These are phyloP conservation scores for Drosophila grimshawi DNA, from an alignment of 1,140 invertebrate species.

Conservation along the genomic window DNA sequence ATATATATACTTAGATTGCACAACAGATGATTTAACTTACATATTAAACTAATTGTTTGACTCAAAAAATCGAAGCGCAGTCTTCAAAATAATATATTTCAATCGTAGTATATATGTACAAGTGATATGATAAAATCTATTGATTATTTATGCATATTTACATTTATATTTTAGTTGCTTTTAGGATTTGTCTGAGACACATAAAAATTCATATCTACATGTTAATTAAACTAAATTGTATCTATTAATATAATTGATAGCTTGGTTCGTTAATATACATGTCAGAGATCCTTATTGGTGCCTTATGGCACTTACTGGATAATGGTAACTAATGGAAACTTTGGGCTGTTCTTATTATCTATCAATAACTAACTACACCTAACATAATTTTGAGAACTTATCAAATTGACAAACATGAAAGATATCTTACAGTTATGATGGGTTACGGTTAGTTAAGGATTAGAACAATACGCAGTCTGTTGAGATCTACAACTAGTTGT, in stretches of 20 bases:
- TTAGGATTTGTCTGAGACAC: slow-evolving; percentile 10
- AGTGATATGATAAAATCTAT: slow-evolving; percentile 18
- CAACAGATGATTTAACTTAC: slow-evolving; percentile 30
- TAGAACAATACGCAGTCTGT: slow-evolving; percentile 75
- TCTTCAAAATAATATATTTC: slow-evolving; percentile 59
- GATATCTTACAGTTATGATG: neutral
- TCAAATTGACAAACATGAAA: neutral
- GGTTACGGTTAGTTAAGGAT: slow-evolving; percentile 4
- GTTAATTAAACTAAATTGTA: slow-evolving; percentile 5
- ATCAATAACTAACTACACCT: slow-evolving; percentile 7
- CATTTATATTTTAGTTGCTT: slow-evolving; percentile 16
- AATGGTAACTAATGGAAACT: slow-evolving; percentile 60
- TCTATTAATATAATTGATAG: neutral
- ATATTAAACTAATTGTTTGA: slow-evolving; percentile 35
- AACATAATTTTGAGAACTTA: slow-evolving; percentile 57
- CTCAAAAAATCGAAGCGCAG: slow-evolving; percentile 54
- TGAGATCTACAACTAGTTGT: slow-evolving; percentile 73
- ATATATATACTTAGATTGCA: slow-evolving; percentile 23
- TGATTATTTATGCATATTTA: slow-evolving; percentile 13
- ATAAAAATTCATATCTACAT: slow-evolving; percentile 31
- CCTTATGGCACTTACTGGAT: slow-evolving; percentile 69
- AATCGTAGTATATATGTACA: neutral
- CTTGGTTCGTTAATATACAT: slow-evolving; percentile 50
- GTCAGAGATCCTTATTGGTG: slow-evolving; percentile 66
- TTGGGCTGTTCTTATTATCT: slow-evolving; percentile 45